Base-by-base conservation (phyloP, 2,797 vertebrate species). In the Lophius americanus region DNA sequence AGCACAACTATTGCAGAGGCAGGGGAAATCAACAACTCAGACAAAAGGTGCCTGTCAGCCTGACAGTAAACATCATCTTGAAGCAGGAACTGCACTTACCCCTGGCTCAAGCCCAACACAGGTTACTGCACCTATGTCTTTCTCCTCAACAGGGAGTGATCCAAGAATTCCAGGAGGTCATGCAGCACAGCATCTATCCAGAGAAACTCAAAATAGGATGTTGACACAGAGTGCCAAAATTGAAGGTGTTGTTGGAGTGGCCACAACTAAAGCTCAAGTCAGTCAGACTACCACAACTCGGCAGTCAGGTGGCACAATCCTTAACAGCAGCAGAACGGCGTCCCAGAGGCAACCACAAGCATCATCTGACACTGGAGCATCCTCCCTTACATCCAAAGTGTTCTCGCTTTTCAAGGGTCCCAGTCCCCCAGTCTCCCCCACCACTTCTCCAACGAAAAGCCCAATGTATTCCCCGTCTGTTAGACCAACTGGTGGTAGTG, bases 41-140 rank as follows among this genome's bases (percentile, higher is more conserved):
- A 86, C 89, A 43, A 54, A 78, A 78, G 79, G 76, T 60, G 33
- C 70, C 10, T 73, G 86, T 60, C 87, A 89, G 50, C 35, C 70
- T 91, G 93, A 89, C 85, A 91, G 0, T 75, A 97, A 95, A 85
- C 95, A 80, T 70, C 95, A 95, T 86, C 93, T 99, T 78, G 93
- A 98, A 6, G 91, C 96, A 0, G 96, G 95, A 86, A 91, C 94
- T 3, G 93, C 93, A 0, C 93, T 99, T 38, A 98, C 96, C 56
- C 98, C 98, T 0, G 98, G 97, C 23, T 98, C 97, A 79, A 99
- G 97, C 68, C 98, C 97, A 76, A 99, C 98, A 0, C 98, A 99
- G 81, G 87, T 98, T 0, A 89, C 94, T 3, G 96, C 98, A 65
- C 97, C 98, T 0, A 91, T 97, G 64, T 96, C 97, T 39, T 97